Percentiles rank a stretch among this genome's conserved stretches.
Conservation (phyloP, 2,113 vertebrate genomes). For the Brachyhypopomus gauderio region DNA sequence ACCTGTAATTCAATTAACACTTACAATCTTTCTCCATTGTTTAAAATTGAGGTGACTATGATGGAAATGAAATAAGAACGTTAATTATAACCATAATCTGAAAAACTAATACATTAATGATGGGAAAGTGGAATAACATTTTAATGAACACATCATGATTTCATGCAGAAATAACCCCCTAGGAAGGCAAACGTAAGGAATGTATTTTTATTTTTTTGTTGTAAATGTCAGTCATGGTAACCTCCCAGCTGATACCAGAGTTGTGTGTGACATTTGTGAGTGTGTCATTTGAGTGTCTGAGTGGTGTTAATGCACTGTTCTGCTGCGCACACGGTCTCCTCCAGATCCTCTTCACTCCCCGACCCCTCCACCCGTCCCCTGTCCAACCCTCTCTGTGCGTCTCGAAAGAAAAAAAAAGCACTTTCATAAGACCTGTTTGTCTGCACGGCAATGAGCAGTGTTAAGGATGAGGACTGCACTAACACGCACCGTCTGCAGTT, state of each 20-base stretch:
- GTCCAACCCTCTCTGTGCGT: background rate
- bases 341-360: background rate
- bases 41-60: too few species aligned
- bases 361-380: background rate
- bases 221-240: background rate
- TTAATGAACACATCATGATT: background rate
- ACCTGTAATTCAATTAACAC: background rate
- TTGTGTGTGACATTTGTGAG: constrained; percentile 20
- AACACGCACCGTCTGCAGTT: background rate
- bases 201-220: background rate
- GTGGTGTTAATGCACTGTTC: constrained; percentile 9
- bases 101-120: background rate
- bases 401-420: background rate
- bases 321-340: background rate
- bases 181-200: background rate
- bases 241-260: background rate
- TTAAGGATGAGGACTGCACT: background rate
- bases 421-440: background rate
- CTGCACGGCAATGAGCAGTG: background rate
- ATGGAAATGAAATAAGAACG: too few species aligned
- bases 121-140: too few species aligned
- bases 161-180: background rate
- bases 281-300: constrained; percentile 13
- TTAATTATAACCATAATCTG: too few species aligned
- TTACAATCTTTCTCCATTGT: background rate